Evolutionary conservation across 2,797 vertebrate species (phyloP), one percentile per base, ranked within the genome.

Genomic region (Darevskia nairensis): DNA sequence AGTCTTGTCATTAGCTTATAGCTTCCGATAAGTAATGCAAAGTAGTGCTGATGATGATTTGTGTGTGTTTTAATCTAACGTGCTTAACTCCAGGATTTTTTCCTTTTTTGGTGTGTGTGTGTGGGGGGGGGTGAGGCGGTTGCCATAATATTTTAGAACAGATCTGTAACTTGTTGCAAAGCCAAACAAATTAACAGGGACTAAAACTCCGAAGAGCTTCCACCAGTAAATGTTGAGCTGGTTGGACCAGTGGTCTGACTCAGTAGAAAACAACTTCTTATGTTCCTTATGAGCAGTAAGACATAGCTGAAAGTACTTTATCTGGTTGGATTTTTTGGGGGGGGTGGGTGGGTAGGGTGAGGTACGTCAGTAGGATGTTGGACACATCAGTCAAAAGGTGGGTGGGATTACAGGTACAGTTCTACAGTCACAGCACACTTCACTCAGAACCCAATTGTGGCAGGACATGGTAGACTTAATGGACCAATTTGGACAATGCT

Each of bases 1-100:
- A 88, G 66, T 80, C 85, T 86, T 87, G 35, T 89, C 82, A 92
- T 86, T 92, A 29, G 71, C 50, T 94, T 90, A 72, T 19, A 89
- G 77, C 4, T 64, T 79, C 89, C 88, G 90, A 91, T 80, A 76
- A 86, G 71, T 66, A 75, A 82, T 46, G 71, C 69, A 82, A 89
- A 86, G 13, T 0, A 1, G 8, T 39, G 68, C 85, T 88, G 83
- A 88, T 88, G 89, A 6, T 32, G 71, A 80, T 13, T 8, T 61
- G 41, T 84, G 68, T 50, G 15, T 9, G 93, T 95, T 94, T 66
- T 25, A 81, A 61, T 93, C 78, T 84, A 79, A 85, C 39, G 13
- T 71, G 44, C 32, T 19, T 13, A 23, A 76, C 2, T 61, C 59
- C 77, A 80, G 78, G 85, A 91, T 86, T 66, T 7, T 84, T 90